Conservation (phyloP, 2,888 invertebrate species). For the Hypolimnas misippus region DNA sequence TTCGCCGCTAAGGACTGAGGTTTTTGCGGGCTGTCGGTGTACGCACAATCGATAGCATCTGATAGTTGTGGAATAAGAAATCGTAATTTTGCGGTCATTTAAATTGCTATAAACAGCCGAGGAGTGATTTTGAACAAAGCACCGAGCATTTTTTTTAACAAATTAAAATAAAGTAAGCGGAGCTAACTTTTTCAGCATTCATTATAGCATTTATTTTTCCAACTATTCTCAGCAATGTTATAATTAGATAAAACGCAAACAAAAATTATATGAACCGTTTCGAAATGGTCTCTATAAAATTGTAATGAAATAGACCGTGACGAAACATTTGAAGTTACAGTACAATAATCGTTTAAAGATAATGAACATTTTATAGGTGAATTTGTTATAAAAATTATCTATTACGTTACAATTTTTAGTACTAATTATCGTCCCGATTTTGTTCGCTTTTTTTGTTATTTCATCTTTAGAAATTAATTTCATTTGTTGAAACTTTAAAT, state of each 20-base stretch:
- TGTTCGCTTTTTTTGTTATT: too few species aligned
- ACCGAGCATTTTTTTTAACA: too few species aligned
- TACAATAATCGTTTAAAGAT: conserved; percentile 4
- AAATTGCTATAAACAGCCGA: background rate
- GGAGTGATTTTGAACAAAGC: background rate
- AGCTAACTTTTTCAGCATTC: too few species aligned
- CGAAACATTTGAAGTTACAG: conserved; percentile 12
- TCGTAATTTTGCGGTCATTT: conserved; percentile 2
- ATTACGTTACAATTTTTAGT: background rate
- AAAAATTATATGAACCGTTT: conserved; percentile 11
- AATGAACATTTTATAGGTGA: background rate
- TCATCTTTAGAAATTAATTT: too few species aligned
- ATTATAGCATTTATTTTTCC: background rate
- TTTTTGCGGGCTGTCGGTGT: conserved; percentile 25
- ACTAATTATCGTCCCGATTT: too few species aligned
- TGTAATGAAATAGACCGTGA: conserved; percentile 32
- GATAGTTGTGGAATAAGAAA: background rate
- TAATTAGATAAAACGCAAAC: conserved; percentile 1
- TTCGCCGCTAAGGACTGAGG: conserved; percentile 29
- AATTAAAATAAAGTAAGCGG: too few species aligned
- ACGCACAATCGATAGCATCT: conserved; percentile 3
- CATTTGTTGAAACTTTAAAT: too few species aligned
- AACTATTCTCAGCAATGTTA: background rate
- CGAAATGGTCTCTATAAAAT: conserved; percentile 10
- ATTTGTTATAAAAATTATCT: background rate